phyloP scores from a whole-genome alignment of 2,888 invertebrate genomes.

The Rambutsinella grinnellia region DNA sequence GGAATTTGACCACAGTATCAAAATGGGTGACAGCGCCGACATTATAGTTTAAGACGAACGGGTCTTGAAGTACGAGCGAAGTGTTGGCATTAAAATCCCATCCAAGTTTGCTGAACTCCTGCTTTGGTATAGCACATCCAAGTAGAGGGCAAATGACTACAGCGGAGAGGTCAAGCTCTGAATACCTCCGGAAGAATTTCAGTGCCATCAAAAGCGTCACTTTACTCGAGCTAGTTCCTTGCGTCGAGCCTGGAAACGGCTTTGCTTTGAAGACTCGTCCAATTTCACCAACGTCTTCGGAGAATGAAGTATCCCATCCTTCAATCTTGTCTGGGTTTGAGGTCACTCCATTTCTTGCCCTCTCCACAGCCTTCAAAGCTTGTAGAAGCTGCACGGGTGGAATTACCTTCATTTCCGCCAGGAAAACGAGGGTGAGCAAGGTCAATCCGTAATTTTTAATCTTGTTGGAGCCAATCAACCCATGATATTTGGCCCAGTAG shows the following conservation, averaged over 20 bases:
- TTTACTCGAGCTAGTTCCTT: no score
- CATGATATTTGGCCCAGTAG: slow-evolving; percentile 41
- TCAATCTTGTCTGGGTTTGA: slow-evolving; percentile 18
- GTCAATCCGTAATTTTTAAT: slow-evolving; percentile 37
- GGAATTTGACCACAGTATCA: no score
- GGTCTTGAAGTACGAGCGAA: slow-evolving; percentile 35
- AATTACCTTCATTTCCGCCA: slow-evolving; percentile 17
- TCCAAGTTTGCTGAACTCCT: slow-evolving; percentile 5
- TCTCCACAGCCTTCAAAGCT: slow-evolving; percentile 10
- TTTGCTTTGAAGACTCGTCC: slow-evolving; percentile 64
- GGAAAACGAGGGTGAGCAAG: slow-evolving; percentile 27
- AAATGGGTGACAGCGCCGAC: no score
- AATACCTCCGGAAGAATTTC: slow-evolving; percentile 31
- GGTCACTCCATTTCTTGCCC: background rate
- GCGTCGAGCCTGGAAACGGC: background rate
- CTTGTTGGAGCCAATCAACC: slow-evolving; percentile 26
- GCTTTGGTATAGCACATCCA: slow-evolving; percentile 20
- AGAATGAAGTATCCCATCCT: slow-evolving; percentile 2
- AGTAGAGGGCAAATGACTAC: slow-evolving; percentile 32
- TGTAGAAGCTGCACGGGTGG: slow-evolving; percentile 41
- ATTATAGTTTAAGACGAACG: slow-evolving; percentile 31
- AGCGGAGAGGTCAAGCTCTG: slow-evolving; percentile 4
- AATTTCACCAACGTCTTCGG: slow-evolving; percentile 24
- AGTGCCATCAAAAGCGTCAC: no score
- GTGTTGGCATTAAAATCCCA: slow-evolving; percentile 10